Conservation (phyloP, 2,888 invertebrate genomes). For the Boloria euphrosyne region DNA sequence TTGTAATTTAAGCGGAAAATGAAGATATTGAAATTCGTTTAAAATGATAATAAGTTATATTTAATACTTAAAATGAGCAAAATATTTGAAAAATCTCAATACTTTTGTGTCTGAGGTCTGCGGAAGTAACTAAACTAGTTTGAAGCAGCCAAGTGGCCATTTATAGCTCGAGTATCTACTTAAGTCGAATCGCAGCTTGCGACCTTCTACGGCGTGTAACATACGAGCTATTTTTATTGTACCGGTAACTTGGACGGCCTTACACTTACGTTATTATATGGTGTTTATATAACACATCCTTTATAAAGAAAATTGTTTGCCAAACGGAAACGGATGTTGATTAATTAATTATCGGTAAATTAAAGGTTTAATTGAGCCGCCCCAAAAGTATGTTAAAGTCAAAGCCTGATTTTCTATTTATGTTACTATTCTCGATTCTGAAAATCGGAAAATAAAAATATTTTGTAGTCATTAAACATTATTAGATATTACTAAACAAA, state of each 20-base stretch:
- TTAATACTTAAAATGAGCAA: neutral
- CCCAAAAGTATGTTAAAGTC: no score
- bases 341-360: no score
- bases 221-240: slow-evolving; percentile 22
- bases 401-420: no score
- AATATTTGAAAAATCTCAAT: neutral
- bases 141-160: slow-evolving; percentile 1
- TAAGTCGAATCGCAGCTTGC: slow-evolving; percentile 15
- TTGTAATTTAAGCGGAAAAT: no score
- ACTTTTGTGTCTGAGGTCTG: slow-evolving; percentile 4
- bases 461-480: no score
- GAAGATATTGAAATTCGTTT: no score
- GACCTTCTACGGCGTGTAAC: slow-evolving; percentile 28
- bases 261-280: slow-evolving; percentile 13
- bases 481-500: no score
- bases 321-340: neutral
- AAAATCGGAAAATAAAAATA: no score
- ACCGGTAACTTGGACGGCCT: slow-evolving; percentile 1
- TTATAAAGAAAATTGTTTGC: slow-evolving; percentile 12
- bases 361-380: no score
- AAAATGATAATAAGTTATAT: neutral
- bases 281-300: slow-evolving; percentile 5
- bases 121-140: neutral
- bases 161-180: slow-evolving; percentile 27
- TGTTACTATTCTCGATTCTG: no score